Conservation (phyloP, 1,140 invertebrate genomes). For the Metopolophium dirhodum region DNA sequence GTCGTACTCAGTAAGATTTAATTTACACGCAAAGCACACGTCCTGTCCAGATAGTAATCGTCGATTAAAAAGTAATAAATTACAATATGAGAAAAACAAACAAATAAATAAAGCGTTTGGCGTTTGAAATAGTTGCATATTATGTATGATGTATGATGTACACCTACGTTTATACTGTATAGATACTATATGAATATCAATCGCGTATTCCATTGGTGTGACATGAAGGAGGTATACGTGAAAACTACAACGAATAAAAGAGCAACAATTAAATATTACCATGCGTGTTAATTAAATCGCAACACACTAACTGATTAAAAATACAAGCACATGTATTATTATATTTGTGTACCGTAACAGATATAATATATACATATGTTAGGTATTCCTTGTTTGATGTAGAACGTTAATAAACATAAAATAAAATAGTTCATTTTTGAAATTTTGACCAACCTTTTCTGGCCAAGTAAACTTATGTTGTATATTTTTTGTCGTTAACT, state of each 20-base stretch:
- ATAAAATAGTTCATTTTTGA: background rate
- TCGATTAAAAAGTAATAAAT: conserved; percentile 8
- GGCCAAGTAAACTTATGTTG: background rate
- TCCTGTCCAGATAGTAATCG: background rate
- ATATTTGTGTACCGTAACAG: too few relatives aligned
- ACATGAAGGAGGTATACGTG: background rate
- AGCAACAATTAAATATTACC: background rate
- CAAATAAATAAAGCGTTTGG: background rate
- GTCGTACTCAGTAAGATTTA: background rate
- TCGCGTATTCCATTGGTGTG: background rate
- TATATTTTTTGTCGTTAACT: background rate
- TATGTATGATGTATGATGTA: background rate
- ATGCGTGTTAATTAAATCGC: background rate
- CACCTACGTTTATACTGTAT: background rate
- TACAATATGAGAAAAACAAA: background rate
- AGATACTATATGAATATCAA: background rate
- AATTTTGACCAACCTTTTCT: background rate
- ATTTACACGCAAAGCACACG: background rate
- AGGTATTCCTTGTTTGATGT: background rate
- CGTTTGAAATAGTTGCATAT: background rate
- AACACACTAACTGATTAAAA: background rate
- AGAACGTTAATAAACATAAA: too few relatives aligned
- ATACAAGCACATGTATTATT: too few relatives aligned
- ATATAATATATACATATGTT: background rate
- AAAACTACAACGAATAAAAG: background rate